These are phyloP conservation scores for Argynnis bischoffii DNA, from an alignment of 2,888 invertebrate species.

Conservation along the genomic window DNA sequence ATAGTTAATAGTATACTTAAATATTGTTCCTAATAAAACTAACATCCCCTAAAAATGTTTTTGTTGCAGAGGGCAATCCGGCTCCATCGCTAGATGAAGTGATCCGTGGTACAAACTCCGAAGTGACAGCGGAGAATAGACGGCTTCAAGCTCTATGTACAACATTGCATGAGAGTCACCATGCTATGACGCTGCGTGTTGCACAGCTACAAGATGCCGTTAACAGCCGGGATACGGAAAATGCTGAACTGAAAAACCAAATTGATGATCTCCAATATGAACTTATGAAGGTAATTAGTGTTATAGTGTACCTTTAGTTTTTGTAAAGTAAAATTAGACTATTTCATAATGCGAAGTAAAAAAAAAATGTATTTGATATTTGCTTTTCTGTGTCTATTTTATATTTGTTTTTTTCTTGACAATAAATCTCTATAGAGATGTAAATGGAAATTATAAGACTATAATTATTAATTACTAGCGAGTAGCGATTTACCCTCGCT, in stretches of 20 bases:
- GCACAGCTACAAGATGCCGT: conserved; percentile 94
- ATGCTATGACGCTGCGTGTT: conserved; percentile 94
- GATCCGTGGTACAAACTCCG: conserved; percentile 91
- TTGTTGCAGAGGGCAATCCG: conserved; percentile 79
- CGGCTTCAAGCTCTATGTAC: conserved; percentile 96
- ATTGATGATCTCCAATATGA: conserved; percentile 98
- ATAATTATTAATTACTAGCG: too few species aligned
- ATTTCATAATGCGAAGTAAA: too few species aligned
- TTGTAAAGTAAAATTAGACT: neutral
- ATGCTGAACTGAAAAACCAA: conserved; percentile 96
- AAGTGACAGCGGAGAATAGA: conserved; percentile 94
- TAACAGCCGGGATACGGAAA: conserved; percentile 95
- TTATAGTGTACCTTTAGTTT: neutral
- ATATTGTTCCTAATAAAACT: too few species aligned
- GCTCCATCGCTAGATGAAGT: conserved; percentile 90
- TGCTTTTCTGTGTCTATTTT: too few species aligned
- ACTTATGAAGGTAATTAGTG: conserved; percentile 85
- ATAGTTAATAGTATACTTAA: too few species aligned
- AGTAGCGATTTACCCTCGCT: too few species aligned
- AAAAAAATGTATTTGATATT: too few species aligned
- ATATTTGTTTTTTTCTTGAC: too few species aligned
- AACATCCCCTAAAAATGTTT: neutral
- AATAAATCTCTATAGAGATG: too few species aligned
- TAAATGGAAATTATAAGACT: too few species aligned
- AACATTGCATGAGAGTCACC: conserved; percentile 95